Conservation (phyloP, 2,113 vertebrate genomes). For the Pavo muticus region DNA sequence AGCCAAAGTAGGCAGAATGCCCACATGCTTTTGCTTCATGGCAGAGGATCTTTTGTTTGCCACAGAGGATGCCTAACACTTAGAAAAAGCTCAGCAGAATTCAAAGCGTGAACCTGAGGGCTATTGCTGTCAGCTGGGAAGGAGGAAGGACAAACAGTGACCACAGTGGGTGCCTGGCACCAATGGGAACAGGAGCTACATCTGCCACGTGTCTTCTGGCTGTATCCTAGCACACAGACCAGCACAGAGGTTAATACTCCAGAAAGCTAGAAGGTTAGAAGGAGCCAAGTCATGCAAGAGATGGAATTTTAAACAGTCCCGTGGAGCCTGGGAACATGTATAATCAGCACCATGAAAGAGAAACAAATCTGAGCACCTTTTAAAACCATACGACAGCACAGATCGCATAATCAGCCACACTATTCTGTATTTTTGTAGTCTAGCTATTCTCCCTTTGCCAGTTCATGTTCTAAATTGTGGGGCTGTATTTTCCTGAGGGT, state of each 20-base stretch:
- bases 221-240: accelerated
- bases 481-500: background rate
- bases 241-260: background rate
- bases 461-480: conserved; percentile 13
- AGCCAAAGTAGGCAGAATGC: background rate
- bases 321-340: background rate
- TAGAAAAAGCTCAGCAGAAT: conserved; percentile 24
- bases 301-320: background rate
- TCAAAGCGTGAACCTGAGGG: conserved; percentile 10
- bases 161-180: background rate
- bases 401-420: background rate
- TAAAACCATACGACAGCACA: background rate
- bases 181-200: background rate
- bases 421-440: conserved; percentile 1
- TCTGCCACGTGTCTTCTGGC: background rate
- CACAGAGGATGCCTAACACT: background rate
- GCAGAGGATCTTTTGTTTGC: background rate
- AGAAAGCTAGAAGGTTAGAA: background rate
- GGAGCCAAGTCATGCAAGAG: background rate
- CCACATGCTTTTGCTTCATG: background rate
- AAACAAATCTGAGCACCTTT: background rate
- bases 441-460: conserved; percentile 23
- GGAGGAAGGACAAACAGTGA: background rate
- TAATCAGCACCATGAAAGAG: background rate
- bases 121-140: background rate